phyloP scores from a whole-genome alignment of 2,888 invertebrate genomes.

The Parascotia fuliginaria region DNA sequence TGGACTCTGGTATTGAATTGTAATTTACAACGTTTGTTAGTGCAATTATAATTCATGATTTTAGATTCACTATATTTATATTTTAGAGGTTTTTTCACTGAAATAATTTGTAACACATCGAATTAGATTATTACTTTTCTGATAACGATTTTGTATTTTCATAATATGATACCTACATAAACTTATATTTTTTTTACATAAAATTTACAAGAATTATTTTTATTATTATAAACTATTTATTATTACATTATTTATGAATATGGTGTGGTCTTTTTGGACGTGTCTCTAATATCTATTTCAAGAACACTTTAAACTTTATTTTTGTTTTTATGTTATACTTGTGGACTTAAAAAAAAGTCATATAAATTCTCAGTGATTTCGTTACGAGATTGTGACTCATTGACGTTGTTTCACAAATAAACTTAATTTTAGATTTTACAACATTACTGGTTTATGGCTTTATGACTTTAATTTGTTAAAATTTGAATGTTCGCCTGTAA shows the following conservation, averaged over 20 bases:
- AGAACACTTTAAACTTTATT: background rate
- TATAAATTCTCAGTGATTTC: conserved; percentile 1
- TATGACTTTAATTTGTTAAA: conserved; percentile 1
- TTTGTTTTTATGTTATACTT: background rate
- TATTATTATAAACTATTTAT: no score
- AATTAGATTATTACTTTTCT: no score
- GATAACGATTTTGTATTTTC: no score
- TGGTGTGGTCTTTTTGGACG: no score
- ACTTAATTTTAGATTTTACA: conserved; percentile 11
- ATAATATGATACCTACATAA: no score
- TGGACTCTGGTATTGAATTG: conserved; percentile 1
- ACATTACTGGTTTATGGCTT: background rate
- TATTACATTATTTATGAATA: no score
- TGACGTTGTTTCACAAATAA: conserved; percentile 13
- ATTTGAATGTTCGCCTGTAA: background rate
- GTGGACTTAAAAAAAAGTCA: background rate
- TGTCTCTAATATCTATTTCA: background rate
- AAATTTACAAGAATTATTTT: no score
- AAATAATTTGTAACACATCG: no score
- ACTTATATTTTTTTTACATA: no score
- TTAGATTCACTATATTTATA: background rate
- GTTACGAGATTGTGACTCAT: conserved; percentile 6
- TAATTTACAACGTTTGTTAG: conserved; percentile 2
- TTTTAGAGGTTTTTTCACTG: no score
- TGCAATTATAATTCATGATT: background rate